Base-by-base conservation (phyloP, 2,797 vertebrate genomes). In the Atherinosoma microstoma region DNA sequence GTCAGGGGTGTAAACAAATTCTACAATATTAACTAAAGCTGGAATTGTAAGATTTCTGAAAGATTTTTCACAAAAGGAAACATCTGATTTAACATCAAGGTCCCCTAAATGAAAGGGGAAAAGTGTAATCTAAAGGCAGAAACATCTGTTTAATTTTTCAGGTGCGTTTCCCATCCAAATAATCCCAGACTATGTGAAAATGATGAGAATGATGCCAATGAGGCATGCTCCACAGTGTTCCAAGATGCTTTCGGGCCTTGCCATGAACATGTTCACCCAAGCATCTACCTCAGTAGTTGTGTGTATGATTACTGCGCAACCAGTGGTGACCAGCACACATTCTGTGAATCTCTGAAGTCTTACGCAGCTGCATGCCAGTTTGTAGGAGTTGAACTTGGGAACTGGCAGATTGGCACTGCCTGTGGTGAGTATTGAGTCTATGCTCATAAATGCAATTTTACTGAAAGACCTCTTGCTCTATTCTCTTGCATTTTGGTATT, bases 231-330 rank as follows among this genome's bases (percentile, higher is more conserved):
- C 10, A 40, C 63, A 7, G 70, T 94, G 1, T 82, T 90, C 3
- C 73, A 35, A 3, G 93, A 93, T 0, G 74, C 80, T 47, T 97
- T 97, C 75, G 79, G 51, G 42, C n/a, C 69, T 15, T 97, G 96
- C 76, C 95, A 96, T 77, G 88, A 87, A 78, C 40, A 76, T n/a
- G 54, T 96, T 73, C 93, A 94, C 22, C 94, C 95, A 0, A 89
- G 88, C 64, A 83, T 84, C 30, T 96, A 94, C 61, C 83, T 95
- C 3, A 89, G 80, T 29, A 96, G 94, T 64, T 97, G 96, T 59
- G 87, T 95, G 32, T 93, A 91, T 16, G 96, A 97, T 82, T 90
- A 95, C 22, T 97, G 96, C 77, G 91, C 89, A 53, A 93, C 93
- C 3, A 84, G 77, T 0, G 95, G 95, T 4, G 81, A 93, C 75